phyloP scores from a whole-genome alignment of 2,797 vertebrate genomes.

The Aphelocoma californica region DNA sequence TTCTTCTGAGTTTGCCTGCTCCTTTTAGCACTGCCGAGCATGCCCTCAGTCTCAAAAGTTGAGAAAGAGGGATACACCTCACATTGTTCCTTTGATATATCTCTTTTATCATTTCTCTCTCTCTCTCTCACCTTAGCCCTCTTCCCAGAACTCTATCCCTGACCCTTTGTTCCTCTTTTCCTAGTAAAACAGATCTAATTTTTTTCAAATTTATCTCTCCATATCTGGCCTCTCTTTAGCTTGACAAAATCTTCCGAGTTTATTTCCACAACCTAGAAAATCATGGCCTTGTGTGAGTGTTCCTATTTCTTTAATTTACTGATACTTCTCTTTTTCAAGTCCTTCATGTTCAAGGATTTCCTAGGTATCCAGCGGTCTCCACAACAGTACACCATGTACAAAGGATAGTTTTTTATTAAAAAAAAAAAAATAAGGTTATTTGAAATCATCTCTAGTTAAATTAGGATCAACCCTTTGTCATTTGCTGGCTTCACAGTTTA shows the following conservation, averaged over 20 bases:
- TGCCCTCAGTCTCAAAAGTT: not conserved
- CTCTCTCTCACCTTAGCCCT: accelerated
- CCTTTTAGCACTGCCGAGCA: not conserved
- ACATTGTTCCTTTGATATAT: not conserved
- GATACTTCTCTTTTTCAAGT: not conserved
- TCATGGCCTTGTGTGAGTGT: not conserved
- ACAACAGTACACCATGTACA: not conserved
- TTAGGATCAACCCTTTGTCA: not conserved
- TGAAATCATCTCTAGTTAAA: not conserved
- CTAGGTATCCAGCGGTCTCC: not conserved
- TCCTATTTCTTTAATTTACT: not conserved
- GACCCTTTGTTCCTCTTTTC: not conserved
- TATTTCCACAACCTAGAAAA: not conserved
- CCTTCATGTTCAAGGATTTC: not conserved
- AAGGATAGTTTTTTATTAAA: not conserved
- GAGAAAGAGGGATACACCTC: not conserved
- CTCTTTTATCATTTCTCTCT: not conserved
- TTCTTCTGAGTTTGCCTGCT: not conserved
- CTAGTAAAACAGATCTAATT: not conserved
- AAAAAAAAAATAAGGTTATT: not conserved
- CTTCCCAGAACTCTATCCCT: not conserved
- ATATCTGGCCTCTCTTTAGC: not conserved
- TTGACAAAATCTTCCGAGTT: not conserved
- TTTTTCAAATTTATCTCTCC: not conserved
- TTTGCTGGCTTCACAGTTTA: not conserved